Percentiles rank a stretch among this genome's conserved stretches.
Evolutionary conservation across 1,140 invertebrate species (phyloP).

Genomic region (Ericerus pela): DNA sequence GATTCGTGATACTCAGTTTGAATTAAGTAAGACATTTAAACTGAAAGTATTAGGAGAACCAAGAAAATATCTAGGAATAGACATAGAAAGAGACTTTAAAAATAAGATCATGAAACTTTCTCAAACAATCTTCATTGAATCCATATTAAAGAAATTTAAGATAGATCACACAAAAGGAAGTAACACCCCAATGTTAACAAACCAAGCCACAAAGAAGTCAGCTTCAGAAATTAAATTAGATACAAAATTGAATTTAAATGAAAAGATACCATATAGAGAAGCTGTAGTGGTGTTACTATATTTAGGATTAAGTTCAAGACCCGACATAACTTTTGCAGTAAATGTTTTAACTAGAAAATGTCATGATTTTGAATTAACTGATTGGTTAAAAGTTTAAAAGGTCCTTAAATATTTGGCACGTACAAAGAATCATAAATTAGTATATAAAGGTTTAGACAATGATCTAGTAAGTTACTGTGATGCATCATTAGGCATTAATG

Average conservation of each 20-base stretch:
- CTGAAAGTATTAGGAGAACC: slow-evolving; percentile 28
- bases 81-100: not conserved
- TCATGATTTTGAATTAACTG: too few species aligned
- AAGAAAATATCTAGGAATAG: slow-evolving; percentile 19
- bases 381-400: too few species aligned
- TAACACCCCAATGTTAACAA: slow-evolving; percentile 30
- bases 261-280: slow-evolving; percentile 29
- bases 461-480: too few species aligned
- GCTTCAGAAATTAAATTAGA: slow-evolving; percentile 18
- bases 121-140: slow-evolving; percentile 31
- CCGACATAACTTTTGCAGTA: slow-evolving; percentile 31
- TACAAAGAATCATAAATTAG: too few species aligned
- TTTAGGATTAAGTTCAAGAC: slow-evolving; percentile 26
- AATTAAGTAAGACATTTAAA: slow-evolving; percentile 26
- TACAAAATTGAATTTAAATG: too few species aligned
- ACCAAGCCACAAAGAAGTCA: slow-evolving; percentile 16
- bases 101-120: slow-evolving; percentile 20
- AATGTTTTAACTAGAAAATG: slow-evolving; percentile 23
- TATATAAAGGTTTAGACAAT: too few species aligned
- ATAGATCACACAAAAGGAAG: slow-evolving; percentile 29
- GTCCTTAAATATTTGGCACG: too few species aligned
- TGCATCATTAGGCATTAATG: too few species aligned
- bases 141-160: slow-evolving; percentile 29
- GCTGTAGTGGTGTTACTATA: slow-evolving; percentile 30
- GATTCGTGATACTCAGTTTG: slow-evolving; percentile 20